Conservation (phyloP, 2,113 vertebrate genomes). For the Stegostoma tigrinum region DNA sequence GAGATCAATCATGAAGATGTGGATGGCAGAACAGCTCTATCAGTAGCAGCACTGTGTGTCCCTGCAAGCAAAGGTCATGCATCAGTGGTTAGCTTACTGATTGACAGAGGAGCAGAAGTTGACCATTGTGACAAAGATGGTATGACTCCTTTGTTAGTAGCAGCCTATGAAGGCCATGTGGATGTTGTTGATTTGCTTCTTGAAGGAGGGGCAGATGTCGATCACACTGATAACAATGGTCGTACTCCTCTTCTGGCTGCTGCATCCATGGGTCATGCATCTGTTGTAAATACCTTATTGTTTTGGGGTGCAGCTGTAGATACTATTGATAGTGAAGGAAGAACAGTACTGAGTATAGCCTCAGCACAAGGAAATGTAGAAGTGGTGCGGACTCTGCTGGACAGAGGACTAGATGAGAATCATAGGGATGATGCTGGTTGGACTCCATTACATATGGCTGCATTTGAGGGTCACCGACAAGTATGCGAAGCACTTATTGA, state of each 20-base stretch:
- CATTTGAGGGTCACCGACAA: conserved; percentile 89
- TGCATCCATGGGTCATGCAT: conserved; percentile 94
- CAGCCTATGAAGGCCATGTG: conserved; percentile 92
- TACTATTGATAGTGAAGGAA: conserved; percentile 91
- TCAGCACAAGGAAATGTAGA: conserved; percentile 95
- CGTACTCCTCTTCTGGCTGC: conserved; percentile 92
- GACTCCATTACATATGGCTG: conserved; percentile 95
- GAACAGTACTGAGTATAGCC: conserved; percentile 92
- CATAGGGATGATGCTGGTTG: conserved; percentile 93
- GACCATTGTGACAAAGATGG: conserved; percentile 97
- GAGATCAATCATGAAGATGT: conserved; percentile 92
- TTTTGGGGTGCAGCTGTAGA: conserved; percentile 97
- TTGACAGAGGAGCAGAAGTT: conserved; percentile 87
- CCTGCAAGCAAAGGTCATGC: conserved; percentile 93
- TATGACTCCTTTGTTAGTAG: conserved; percentile 93
- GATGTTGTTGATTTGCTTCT: conserved; percentile 92
- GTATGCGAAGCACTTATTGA: conserved; percentile 94
- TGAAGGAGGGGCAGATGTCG: conserved; percentile 90
- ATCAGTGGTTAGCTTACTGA: conserved; percentile 84
- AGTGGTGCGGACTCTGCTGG: conserved; percentile 92
- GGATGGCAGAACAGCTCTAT: conserved; percentile 87
- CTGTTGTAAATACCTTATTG: conserved; percentile 85
- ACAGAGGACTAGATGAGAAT: conserved; percentile 93
- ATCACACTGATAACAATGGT: conserved; percentile 93
- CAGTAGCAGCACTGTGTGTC: conserved; percentile 88